Evolutionary conservation across 2,888 invertebrate species (phyloP).

Genomic region (Lymantria dispar): DNA sequence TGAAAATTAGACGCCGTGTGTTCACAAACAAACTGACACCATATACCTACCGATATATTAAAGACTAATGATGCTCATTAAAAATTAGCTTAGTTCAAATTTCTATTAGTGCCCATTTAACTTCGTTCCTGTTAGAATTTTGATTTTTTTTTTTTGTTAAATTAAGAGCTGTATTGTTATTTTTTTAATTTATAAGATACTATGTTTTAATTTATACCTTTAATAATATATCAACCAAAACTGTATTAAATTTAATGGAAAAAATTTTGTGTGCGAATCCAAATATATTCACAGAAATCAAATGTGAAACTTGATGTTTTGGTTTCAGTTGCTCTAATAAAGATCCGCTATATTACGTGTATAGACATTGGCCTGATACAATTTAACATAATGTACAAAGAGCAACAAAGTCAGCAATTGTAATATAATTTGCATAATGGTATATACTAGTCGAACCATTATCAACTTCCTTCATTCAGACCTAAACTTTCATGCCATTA

Average conservation of each 20-base stretch:
- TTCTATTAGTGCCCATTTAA: no score
- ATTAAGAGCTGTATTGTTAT: no score
- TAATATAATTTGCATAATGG: neutral
- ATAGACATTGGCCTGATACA: neutral
- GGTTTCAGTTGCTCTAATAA: neutral
- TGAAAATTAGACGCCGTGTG: conserved; percentile 18
- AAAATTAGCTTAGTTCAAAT: neutral
- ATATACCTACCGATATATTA: neutral
- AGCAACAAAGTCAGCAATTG: neutral
- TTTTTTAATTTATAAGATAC: no score
- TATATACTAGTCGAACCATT: conserved; percentile 1
- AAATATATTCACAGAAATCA: no score
- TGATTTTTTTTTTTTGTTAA: no score
- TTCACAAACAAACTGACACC: conserved; percentile 24
- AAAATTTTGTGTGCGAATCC: no score
- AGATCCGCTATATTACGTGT: neutral
- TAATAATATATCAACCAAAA: no score
- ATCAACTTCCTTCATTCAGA: conserved; percentile 12
- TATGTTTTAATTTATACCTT: no score
- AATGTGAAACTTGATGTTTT: no score
- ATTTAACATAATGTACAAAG: neutral
- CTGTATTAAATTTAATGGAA: no score
- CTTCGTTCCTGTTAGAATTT: no score
- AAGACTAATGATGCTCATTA: neutral
- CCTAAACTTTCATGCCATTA: conserved; percentile 21